phyloP scores from a whole-genome alignment of 2,888 invertebrate genomes.

The Tenthredo distinguenda region DNA sequence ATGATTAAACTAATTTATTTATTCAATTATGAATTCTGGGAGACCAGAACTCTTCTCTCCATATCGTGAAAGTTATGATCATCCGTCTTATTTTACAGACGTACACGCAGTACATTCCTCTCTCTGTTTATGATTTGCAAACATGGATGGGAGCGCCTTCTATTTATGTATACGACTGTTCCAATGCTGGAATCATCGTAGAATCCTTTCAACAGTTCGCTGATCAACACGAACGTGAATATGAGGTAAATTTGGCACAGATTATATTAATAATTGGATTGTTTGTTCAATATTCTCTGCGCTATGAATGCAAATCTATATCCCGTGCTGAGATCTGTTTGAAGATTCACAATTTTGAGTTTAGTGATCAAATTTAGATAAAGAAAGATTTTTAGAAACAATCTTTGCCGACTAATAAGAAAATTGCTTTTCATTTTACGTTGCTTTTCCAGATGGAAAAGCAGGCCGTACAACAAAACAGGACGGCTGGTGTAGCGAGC shows the following conservation, averaged over 20 bases:
- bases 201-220: constrained; percentile 95
- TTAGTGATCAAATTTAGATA: neutral
- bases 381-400: neutral
- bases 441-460: constrained; percentile 70
- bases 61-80: neutral
- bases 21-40: neutral
- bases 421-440: neutral
- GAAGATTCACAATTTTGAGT: no score
- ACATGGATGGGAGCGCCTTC: constrained; percentile 99
- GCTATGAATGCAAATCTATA: neutral
- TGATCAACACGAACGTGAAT: constrained; percentile 93
- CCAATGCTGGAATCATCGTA: constrained; percentile 97
- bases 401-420: neutral
- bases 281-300: neutral
- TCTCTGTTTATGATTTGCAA: constrained; percentile 98
- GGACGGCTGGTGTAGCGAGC: constrained; percentile 70
- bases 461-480: constrained; percentile 73
- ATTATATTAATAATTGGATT: constrained; percentile 24
- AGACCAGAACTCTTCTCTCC: neutral
- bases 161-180: constrained; percentile 99
- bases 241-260: constrained; percentile 79
- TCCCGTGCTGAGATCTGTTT: neutral
- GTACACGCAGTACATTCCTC: constrained; percentile 99
- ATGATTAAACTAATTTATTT: neutral
- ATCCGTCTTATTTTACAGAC: constrained; percentile 81